phyloP scores from a whole-genome alignment of 2,113 vertebrate species.

The Macroglossus sobrinus region DNA sequence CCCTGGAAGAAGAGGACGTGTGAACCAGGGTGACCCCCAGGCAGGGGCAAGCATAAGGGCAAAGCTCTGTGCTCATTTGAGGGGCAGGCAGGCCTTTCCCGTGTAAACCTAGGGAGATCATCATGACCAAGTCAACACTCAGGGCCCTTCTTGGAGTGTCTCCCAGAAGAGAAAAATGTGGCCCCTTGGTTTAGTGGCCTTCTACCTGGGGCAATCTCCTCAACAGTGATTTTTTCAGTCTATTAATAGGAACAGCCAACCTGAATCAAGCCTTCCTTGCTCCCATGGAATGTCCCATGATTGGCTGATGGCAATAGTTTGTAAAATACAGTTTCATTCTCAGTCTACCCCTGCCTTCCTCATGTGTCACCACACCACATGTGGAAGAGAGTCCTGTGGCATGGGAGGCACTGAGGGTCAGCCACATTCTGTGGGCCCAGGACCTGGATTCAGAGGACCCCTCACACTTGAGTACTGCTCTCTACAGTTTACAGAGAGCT shows the following conservation, averaged over 20 bases:
- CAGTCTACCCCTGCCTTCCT: not conserved
- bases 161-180: not conserved
- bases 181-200: not conserved
- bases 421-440: not conserved
- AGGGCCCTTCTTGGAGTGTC: not conserved
- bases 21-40: not conserved
- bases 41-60: not conserved
- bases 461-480: not conserved
- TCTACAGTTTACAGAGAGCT: not conserved
- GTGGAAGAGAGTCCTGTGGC: not conserved
- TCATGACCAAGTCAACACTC: not conserved
- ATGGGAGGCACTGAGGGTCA: not conserved
- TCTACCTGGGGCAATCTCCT: not conserved
- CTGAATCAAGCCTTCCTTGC: not conserved
- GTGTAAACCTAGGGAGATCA: too few relatives aligned
- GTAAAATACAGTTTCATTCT: not conserved
- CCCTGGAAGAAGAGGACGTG: not conserved
- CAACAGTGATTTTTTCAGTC: not conserved
- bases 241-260: not conserved
- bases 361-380: not conserved
- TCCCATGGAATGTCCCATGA: rapidly evolving
- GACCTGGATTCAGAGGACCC: too few relatives aligned
- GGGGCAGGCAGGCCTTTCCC: not conserved
- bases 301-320: not conserved
- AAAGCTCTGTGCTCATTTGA: not conserved